phyloP scores from a whole-genome alignment of 2,888 invertebrate species.

The Chalcosyrphus nemorum region DNA sequence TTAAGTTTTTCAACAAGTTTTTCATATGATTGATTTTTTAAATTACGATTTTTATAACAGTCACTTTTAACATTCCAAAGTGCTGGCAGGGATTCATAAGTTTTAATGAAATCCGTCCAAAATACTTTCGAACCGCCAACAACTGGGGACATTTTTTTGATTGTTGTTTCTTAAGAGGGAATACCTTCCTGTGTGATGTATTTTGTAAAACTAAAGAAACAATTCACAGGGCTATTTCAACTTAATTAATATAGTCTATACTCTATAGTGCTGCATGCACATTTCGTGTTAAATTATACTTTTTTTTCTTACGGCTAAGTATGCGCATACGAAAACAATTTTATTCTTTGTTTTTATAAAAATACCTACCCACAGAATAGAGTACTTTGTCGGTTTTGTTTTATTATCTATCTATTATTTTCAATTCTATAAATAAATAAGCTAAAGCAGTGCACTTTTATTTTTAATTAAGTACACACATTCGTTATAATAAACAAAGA shows the following conservation, averaged over 20 bases:
- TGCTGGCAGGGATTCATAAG: slow-evolving; percentile 53
- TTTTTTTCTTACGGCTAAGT: neutral
- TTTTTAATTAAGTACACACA: neutral
- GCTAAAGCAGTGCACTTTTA: neutral
- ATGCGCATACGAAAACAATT: neutral
- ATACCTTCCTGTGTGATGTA: neutral
- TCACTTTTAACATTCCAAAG: slow-evolving; percentile 54
- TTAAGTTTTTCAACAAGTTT: slow-evolving; percentile 44
- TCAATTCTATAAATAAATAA: slow-evolving; percentile 14
- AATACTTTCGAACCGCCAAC: slow-evolving; percentile 44
- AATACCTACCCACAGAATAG: neutral
- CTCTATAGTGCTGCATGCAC: neutral
- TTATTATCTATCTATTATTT: neutral
- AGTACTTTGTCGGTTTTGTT: neutral
- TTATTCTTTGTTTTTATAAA: neutral
- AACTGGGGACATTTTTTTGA: slow-evolving; percentile 26
- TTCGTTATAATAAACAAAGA: neutral
- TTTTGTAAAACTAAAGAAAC: neutral
- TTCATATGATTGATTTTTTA: slow-evolving; percentile 49
- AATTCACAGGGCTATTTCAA: neutral
- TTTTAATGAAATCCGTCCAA: slow-evolving; percentile 54
- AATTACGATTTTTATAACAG: slow-evolving; percentile 49
- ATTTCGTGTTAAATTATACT: neutral
- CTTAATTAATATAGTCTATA: neutral
- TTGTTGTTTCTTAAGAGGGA: too few species aligned